Evolutionary conservation across 2,888 invertebrate genomes (phyloP).

Genomic region (Sussaba pulchella): DNA sequence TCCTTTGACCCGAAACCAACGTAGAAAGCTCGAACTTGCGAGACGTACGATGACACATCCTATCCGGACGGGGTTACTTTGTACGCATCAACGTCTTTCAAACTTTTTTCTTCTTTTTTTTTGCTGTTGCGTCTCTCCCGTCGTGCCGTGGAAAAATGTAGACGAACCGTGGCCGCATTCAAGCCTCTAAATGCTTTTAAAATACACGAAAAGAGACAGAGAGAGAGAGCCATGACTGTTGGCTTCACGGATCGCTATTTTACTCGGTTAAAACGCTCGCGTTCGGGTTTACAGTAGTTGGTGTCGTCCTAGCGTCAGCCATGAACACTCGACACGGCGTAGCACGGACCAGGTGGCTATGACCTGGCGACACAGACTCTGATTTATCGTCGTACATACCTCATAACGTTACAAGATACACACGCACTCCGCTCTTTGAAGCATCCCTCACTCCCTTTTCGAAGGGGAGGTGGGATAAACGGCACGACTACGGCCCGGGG

Average conservation of each 20-base stretch:
- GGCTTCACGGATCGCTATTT: slow-evolving; percentile 63
- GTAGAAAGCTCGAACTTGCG: slow-evolving; percentile 7
- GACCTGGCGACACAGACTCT: slow-evolving; percentile 55
- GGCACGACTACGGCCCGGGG: too few species aligned
- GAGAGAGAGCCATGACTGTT: slow-evolving; percentile 56
- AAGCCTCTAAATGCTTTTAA: slow-evolving; percentile 64
- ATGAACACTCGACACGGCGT: not conserved
- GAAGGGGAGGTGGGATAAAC: too few species aligned
- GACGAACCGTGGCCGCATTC: slow-evolving; percentile 54
- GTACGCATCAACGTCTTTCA: too few species aligned
- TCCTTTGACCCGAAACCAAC: slow-evolving; percentile 17
- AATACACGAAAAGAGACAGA: slow-evolving; percentile 44
- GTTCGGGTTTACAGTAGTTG: slow-evolving; percentile 8
- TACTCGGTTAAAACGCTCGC: slow-evolving; percentile 37
- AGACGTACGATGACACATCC: slow-evolving; percentile 18
- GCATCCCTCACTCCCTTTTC: slow-evolving; percentile 59
- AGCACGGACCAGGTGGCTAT: slow-evolving; percentile 60
- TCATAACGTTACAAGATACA: slow-evolving; percentile 23
- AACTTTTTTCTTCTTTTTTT: slow-evolving; percentile 32
- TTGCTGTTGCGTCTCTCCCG: slow-evolving; percentile 44
- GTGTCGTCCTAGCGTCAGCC: slow-evolving; percentile 9
- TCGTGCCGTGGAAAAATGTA: slow-evolving; percentile 60
- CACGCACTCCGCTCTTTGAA: slow-evolving; percentile 8
- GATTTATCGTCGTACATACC: slow-evolving; percentile 62
- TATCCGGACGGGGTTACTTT: slow-evolving; percentile 12